phyloP scores from a whole-genome alignment of 2,888 invertebrate species.

The Lutraria lutraria region DNA sequence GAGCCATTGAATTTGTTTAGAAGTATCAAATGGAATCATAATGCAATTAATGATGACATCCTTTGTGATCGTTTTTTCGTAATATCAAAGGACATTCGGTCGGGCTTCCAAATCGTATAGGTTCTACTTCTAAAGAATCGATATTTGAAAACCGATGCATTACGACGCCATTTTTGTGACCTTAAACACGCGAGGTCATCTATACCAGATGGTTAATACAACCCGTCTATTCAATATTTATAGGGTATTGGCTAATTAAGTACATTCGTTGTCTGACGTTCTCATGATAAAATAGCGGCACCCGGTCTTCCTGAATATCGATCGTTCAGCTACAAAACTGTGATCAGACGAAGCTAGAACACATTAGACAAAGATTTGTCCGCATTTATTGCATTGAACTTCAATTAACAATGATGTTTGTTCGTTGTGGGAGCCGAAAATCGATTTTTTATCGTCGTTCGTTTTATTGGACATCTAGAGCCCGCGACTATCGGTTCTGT shows the following conservation, averaged over 20 bases:
- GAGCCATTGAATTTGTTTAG: background rate
- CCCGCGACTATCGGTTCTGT: background rate
- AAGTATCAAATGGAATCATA: background rate
- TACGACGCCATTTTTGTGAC: slow-evolving; percentile 32
- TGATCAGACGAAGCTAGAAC: background rate
- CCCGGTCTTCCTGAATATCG: background rate
- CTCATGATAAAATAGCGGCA: background rate
- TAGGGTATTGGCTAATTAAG: slow-evolving; percentile 43
- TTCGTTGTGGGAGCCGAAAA: background rate
- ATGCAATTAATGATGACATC: slow-evolving; percentile 8
- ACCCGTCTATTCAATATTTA: slow-evolving; percentile 47
- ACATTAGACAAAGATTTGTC: slow-evolving; percentile 5
- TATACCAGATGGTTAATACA: slow-evolving; percentile 44
- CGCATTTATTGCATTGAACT: slow-evolving; percentile 10
- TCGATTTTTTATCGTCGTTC: slow-evolving; percentile 15
- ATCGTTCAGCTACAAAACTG: background rate
- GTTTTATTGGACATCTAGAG: background rate
- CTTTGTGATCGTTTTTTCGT: slow-evolving; percentile 30
- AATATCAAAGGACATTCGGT: slow-evolving; percentile 21
- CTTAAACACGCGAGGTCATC: slow-evolving; percentile 38
- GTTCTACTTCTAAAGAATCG: slow-evolving; percentile 17
- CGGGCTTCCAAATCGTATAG: slow-evolving; percentile 18
- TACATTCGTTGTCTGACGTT: background rate
- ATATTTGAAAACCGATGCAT: slow-evolving; percentile 49
- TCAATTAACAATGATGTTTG: background rate